Conservation (phyloP, 2,113 vertebrate genomes). For the Chelonoidis abingdonii region DNA sequence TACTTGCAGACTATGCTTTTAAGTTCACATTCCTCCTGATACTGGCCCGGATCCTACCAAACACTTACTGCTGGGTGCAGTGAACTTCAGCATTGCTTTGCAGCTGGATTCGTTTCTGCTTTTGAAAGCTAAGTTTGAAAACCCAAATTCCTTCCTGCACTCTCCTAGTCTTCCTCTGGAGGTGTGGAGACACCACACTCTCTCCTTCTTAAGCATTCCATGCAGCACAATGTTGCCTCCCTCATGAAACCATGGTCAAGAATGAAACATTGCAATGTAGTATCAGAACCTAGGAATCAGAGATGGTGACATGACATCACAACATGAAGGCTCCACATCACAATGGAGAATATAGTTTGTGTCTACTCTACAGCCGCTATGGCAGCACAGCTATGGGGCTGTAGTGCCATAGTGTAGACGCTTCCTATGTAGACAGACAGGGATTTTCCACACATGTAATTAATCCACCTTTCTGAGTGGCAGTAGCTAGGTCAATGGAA, state of each 20-base stretch:
- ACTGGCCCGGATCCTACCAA: background rate
- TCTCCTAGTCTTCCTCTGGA: background rate
- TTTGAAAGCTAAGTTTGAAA: too few relatives aligned
- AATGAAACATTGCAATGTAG: background rate
- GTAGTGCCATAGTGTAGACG: too few relatives aligned
- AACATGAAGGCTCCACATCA: too few relatives aligned
- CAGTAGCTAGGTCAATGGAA: too few relatives aligned
- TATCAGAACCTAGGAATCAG: background rate
- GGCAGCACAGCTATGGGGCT: background rate
- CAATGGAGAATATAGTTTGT: background rate
- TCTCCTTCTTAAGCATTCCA: background rate
- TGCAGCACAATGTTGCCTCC: background rate
- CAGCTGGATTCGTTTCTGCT: too few relatives aligned
- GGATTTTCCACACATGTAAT: background rate
- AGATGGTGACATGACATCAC: too few relatives aligned
- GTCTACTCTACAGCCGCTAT: background rate
- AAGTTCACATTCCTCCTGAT: background rate
- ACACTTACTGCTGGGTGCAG: background rate
- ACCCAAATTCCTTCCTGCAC: background rate
- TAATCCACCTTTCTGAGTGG: background rate
- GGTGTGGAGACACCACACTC: too few relatives aligned
- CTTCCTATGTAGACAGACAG: background rate
- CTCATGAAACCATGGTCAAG: background rate
- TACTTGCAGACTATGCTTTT: background rate
- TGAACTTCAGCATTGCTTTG: background rate